Base-by-base conservation (phyloP, 1,140 invertebrate species). In the Cyclargus thomasi region DNA sequence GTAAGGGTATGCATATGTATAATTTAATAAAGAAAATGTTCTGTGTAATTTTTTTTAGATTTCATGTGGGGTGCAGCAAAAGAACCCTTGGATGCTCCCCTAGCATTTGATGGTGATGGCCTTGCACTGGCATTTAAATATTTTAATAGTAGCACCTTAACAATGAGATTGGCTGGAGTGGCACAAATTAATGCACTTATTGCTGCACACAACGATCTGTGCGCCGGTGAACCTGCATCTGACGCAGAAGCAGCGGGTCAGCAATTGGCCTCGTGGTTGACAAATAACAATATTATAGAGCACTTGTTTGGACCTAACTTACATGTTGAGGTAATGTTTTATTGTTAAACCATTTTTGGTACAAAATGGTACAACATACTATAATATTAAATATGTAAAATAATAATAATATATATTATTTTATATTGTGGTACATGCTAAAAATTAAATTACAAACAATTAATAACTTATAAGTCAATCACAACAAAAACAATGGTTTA, bases 241-340 rank as follows among this genome's bases (percentile, higher is more conserved):
- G 96, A 97, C 83, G 94, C 95, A 1, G 97, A 98, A 78, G 91
- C 94, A 53, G 94, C 97, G 64, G 97, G 97, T 0, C 95, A 96
- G 69, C 94, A 95, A 68, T 92, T 99, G 64, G 96, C 96, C 0
- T 93, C 95, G 67, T 99, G 97, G 97, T 87, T 99, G 6, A 95
- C 97, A 0, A 94, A 95, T 62, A 97, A 97, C 83, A 96, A 97
- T 82, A 97, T 99, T 64, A 96, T 99, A 74, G 95, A 97, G 77
- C 97, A 98, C 81, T 95, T 99, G 53, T 99, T 98, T 92, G 97
- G 97, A 47, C 97, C 97, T 59, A 99, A 99, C 92, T 91, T 98
- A 65, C 97, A 99, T 91, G 97, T 98, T 36, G 97, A 98, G 92
- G 95, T 96, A 85, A 90, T 21, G 14, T 29, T 29, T 4, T 29